A percentile compares a stretch with the other conserved stretches of the same genome.
These are phyloP conservation scores for Xestia sexstrigata DNA, from an alignment of 2,888 invertebrate genomes.

Conservation along the genomic window DNA sequence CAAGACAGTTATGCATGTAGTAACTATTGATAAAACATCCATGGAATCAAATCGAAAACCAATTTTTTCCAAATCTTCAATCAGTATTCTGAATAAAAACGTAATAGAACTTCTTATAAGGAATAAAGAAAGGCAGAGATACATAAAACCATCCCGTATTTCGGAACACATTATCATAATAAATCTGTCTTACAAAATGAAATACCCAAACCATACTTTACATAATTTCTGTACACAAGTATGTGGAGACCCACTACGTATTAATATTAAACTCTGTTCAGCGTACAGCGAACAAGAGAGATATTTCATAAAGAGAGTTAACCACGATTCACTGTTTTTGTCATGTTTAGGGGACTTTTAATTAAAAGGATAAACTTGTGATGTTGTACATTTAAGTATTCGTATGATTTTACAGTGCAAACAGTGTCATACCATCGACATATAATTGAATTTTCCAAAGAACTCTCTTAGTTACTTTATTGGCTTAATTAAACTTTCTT, in stretches of 20 bases:
- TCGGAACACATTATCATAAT: constrained; percentile 10
- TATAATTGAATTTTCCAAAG: background rate
- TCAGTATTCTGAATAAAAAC: background rate
- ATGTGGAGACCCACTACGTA: constrained; percentile 12
- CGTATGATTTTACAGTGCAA: background rate
- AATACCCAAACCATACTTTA: constrained; percentile 34
- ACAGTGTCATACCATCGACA: background rate
- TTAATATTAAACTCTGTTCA: constrained; percentile 44
- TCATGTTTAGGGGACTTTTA: constrained; percentile 5
- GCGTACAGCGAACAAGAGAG: background rate
- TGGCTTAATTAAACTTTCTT: constrained; percentile 22
- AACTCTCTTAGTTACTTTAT: background rate
- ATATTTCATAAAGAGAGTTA: too few species aligned
- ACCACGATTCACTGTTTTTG: constrained; percentile 14
- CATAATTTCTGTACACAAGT: constrained; percentile 22
- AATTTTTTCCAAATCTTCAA: background rate
- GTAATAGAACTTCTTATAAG: background rate
- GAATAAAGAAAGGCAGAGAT: background rate
- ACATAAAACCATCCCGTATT: constrained; percentile 9
- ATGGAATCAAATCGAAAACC: background rate
- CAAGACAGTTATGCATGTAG: background rate
- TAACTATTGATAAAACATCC: background rate
- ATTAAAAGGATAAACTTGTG: constrained; percentile 5
- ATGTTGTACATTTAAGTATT: background rate
- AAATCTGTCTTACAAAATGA: constrained; percentile 31